Percentiles rank a stretch among this genome's conserved stretches.
These are phyloP conservation scores for Drosophila anomalipes DNA, from an alignment of 2,888 invertebrate species.

Conservation along the genomic window DNA sequence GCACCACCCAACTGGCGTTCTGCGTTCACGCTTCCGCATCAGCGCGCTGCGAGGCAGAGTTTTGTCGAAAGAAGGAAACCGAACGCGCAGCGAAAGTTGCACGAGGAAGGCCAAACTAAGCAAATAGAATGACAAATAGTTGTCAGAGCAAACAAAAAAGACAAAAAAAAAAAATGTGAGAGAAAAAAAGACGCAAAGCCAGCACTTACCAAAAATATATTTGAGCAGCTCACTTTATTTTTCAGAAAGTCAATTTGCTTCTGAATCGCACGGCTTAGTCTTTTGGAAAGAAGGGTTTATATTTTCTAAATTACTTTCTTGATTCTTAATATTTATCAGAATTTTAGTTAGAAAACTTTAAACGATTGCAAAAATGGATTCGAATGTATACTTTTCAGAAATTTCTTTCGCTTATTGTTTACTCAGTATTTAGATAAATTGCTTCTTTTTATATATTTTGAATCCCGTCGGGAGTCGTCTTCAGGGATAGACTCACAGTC, in stretches of 20 bases:
- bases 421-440: background rate
- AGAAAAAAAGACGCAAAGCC: background rate
- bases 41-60: constrained; percentile 38
- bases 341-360: background rate
- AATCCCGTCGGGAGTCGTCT: background rate
- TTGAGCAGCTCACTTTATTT: background rate
- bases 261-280: background rate
- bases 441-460: background rate
- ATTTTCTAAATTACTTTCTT: background rate
- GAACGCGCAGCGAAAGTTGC: constrained; percentile 38
- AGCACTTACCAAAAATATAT: background rate
- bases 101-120: constrained; percentile 43
- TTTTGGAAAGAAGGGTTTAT: background rate
- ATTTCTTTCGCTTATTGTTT: background rate
- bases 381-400: background rate
- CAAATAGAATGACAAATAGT: constrained; percentile 55
- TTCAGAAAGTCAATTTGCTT: background rate
- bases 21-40: constrained; percentile 60
- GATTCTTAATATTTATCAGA: background rate
- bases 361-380: background rate
- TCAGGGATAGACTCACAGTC: background rate
- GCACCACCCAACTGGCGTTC: constrained; percentile 21
- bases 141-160: background rate
- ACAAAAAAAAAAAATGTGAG: too few species aligned
- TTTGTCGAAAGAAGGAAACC: constrained; percentile 25